These are phyloP conservation scores for Zosterops pallidus DNA, from an alignment of 2,113 vertebrate genomes.

Conservation along the genomic window DNA sequence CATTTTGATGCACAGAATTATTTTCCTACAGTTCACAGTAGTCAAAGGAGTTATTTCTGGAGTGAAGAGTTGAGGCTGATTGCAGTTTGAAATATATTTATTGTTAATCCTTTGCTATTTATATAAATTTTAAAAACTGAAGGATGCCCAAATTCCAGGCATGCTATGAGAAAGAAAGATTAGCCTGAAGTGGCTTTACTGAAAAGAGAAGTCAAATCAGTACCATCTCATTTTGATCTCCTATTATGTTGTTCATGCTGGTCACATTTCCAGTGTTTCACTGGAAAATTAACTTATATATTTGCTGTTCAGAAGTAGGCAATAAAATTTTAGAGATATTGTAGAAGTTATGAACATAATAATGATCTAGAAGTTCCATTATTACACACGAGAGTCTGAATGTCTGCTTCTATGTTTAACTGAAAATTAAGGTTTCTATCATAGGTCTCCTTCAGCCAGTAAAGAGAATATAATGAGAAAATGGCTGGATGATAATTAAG, in stretches of 20 bases:
- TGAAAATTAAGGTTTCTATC: background rate
- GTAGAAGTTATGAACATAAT: background rate
- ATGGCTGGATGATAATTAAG: background rate
- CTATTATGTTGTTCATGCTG: background rate
- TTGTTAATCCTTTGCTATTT: background rate
- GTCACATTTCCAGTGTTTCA: background rate
- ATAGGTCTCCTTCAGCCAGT: background rate
- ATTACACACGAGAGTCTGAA: background rate
- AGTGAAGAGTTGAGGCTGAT: background rate
- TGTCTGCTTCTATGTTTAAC: background rate
- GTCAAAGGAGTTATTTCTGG: background rate
- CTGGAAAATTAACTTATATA: background rate
- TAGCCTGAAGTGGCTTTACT: background rate
- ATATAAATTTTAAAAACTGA: background rate
- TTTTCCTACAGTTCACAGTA: background rate
- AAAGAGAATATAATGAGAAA: background rate
- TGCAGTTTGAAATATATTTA: background rate
- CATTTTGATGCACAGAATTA: background rate
- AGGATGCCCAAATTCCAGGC: background rate
- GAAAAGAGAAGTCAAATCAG: background rate
- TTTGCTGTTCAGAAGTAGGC: background rate
- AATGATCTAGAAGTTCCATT: background rate
- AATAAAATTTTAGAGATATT: background rate
- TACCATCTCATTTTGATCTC: background rate
- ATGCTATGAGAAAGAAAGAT: rapidly evolving